Percentiles rank a stretch among this genome's conserved stretches.
phyloP scores from a whole-genome alignment of 2,113 vertebrate genomes.

The Hoplias malabaricus region DNA sequence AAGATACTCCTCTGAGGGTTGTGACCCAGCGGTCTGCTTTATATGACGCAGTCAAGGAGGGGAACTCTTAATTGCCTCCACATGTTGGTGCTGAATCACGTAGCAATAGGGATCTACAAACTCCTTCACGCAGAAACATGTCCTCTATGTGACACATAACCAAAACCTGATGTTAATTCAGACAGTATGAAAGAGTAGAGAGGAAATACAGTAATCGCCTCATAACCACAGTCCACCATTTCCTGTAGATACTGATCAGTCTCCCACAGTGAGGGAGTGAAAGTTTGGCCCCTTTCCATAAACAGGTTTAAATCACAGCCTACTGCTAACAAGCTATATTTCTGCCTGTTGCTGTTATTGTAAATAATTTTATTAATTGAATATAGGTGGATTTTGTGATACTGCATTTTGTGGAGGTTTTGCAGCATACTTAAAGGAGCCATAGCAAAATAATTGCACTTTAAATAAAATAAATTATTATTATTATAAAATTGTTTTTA shows the following conservation, averaged over 20 bases:
- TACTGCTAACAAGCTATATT: no score
- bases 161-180: background rate
- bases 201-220: background rate
- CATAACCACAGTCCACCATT: background rate
- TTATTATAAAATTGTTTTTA: no score
- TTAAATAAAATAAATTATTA: no score
- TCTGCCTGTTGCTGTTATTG: no score
- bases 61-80: constrained; percentile 64
- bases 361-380: no score
- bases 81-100: constrained; percentile 51
- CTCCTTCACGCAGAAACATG: background rate
- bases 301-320: background rate
- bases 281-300: background rate
- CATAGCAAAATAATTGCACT: background rate
- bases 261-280: background rate
- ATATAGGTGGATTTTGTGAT: no score
- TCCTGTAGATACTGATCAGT: background rate
- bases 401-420: no score
- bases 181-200: background rate
- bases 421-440: no score
- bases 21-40: constrained; percentile 12
- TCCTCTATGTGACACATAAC: background rate
- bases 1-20: background rate
- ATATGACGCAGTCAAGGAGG: constrained; percentile 46
- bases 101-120: background rate